Conservation (phyloP, 2,113 vertebrate genomes). For the Hemichromis elongatus region DNA sequence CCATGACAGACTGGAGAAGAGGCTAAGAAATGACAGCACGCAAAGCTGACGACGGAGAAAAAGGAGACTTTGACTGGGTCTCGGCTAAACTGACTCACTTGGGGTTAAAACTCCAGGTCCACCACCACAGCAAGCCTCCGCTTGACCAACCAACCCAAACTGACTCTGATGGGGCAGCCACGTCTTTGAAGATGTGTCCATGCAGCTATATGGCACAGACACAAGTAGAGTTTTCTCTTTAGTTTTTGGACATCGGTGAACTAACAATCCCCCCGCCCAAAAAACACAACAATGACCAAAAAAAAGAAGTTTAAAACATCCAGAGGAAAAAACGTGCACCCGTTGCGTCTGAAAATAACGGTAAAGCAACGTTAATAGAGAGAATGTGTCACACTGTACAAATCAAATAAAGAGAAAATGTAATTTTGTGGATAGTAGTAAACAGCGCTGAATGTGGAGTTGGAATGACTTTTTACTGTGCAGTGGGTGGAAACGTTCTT, state of each 20-base stretch:
- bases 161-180: constrained; percentile 71
- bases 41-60: constrained; percentile 29
- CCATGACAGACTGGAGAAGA: constrained; percentile 33
- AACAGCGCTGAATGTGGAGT: background rate
- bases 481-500: background rate
- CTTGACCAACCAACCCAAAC: constrained; percentile 72
- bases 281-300: background rate
- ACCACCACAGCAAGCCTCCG: constrained; percentile 66
- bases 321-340: background rate
- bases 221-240: constrained; percentile 24
- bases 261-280: background rate
- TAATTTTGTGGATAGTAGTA: background rate
- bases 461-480: background rate
- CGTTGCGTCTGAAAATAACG: background rate
- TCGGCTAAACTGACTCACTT: constrained; percentile 59
- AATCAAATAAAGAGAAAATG: background rate
- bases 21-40: background rate
- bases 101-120: constrained; percentile 70
- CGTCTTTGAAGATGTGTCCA: constrained; percentile 70
- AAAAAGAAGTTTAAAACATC: background rate
- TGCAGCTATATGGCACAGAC: constrained; percentile 64
- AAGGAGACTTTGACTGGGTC: background rate
- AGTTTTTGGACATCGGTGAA: background rate
- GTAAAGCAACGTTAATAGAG: background rate
- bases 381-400: background rate